phyloP scores from a whole-genome alignment of 2,888 invertebrate species.

The Leptopilina myrica region DNA sequence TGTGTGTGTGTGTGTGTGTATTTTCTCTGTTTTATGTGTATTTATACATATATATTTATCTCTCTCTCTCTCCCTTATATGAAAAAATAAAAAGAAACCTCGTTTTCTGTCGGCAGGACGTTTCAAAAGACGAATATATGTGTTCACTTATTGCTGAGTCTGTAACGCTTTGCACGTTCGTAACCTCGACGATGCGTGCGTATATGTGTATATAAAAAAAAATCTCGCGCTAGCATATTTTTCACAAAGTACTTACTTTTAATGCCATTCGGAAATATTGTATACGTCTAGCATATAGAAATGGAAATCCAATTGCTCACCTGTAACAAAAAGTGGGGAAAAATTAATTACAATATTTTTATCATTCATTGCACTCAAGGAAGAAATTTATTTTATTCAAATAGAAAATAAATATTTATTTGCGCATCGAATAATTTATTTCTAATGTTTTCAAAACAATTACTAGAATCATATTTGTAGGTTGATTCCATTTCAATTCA shows the following conservation, averaged over 20 bases:
- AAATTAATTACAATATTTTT: no score
- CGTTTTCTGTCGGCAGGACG: conserved; percentile 4
- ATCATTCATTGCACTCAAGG: no score
- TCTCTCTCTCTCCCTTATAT: not conserved
- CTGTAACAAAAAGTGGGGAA: not conserved
- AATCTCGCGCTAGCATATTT: conserved; percentile 1
- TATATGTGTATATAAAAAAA: conserved; percentile 8
- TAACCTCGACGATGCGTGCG: conserved; percentile 25
- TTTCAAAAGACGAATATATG: conserved; percentile 11
- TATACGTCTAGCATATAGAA: not conserved
- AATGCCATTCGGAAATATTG: not conserved
- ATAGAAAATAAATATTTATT: no score
- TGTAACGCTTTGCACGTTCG: conserved; percentile 29
- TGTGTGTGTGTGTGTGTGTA: conserved; percentile 10
- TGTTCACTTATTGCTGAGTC: conserved; percentile 20
- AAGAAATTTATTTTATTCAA: no score
- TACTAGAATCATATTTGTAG: no score
- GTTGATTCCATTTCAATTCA: no score
- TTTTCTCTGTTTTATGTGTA: conserved; percentile 19
- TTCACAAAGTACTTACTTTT: conserved; percentile 26
- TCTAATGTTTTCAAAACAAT: no score
- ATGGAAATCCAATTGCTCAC: not conserved
- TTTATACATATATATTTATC: no score
- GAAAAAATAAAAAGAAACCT: not conserved
- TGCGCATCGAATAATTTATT: no score